phyloP scores from a whole-genome alignment of 1,140 invertebrate genomes.

The Zaprionus camerounensis region DNA sequence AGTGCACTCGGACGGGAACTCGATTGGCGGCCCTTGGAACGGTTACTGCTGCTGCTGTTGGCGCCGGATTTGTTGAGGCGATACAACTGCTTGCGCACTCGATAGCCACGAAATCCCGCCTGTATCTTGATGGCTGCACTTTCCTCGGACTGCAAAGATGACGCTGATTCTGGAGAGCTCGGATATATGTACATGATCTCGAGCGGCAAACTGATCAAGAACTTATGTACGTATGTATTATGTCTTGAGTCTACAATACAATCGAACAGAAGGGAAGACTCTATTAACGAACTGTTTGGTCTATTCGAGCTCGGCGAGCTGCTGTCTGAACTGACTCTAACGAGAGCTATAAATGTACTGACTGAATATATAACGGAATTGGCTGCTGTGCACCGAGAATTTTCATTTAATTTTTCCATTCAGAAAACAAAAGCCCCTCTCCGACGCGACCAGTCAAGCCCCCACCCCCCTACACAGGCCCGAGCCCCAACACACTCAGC shows the following conservation, averaged over 20 bases:
- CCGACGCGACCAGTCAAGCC: conserved; percentile 15
- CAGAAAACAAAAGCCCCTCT: conserved; percentile 75
- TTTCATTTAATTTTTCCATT: conserved; percentile 80
- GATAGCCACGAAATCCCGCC: conserved; percentile 89
- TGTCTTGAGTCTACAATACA: conserved; percentile 12
- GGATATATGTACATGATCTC: conserved; percentile 83
- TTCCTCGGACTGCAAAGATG: conserved; percentile 81
- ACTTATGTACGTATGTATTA: conserved; percentile 17
- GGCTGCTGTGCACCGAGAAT: conserved; percentile 69
- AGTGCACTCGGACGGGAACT: not conserved
- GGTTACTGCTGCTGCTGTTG: conserved; percentile 8
- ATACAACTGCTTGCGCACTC: conserved; percentile 88
- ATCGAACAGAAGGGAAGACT: not conserved
- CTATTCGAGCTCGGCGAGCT: not conserved
- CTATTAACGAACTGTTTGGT: not conserved
- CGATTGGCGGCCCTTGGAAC: not conserved
- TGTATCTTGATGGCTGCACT: conserved; percentile 90
- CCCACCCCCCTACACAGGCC: conserved; percentile 1
- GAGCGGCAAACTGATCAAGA: conserved; percentile 38
- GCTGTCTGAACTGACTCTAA: conserved; percentile 55
- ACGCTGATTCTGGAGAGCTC: conserved; percentile 75
- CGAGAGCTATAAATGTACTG: conserved; percentile 74
- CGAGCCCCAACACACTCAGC: conserved; percentile 14
- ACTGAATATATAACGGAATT: conserved; percentile 62
- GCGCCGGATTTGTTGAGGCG: conserved; percentile 61